Conservation (phyloP, 2,797 vertebrate genomes). For the Thaleichthys pacificus region DNA sequence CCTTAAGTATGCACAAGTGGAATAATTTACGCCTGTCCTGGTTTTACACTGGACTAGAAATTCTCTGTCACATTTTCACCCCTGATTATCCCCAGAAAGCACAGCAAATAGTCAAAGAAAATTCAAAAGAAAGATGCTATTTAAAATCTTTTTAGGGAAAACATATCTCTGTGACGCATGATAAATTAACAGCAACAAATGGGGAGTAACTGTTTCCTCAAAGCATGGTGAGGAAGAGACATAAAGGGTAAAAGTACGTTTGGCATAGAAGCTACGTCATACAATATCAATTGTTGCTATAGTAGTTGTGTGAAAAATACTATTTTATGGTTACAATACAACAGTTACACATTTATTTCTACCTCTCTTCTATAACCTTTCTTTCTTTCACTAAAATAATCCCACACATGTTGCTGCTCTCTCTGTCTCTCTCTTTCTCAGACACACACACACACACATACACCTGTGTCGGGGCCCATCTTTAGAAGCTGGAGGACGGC, state of each 20-base stretch:
- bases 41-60: constrained; percentile 41
- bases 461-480: constrained; percentile 10
- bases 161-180: constrained; percentile 18
- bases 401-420: background rate
- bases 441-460: constrained; percentile 10
- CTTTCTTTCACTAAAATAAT: background rate
- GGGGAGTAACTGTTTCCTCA: constrained; percentile 30
- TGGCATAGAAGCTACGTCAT: background rate
- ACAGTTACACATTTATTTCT: background rate
- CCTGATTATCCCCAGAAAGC: constrained; percentile 46
- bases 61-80: constrained; percentile 39
- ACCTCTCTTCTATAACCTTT: background rate
- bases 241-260: background rate
- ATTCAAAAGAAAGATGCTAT: constrained; percentile 26
- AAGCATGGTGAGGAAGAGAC: constrained; percentile 1
- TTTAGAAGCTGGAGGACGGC: constrained; percentile 30
- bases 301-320: background rate
- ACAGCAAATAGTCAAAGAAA: constrained; percentile 41
- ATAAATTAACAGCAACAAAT: background rate
- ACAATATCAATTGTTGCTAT: background rate
- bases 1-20: constrained; percentile 65
- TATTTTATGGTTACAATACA: background rate
- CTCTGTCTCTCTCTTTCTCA: background rate
- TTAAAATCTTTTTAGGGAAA: constrained; percentile 42
- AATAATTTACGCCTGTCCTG: constrained; percentile 66